Percentiles rank a stretch among this genome's conserved stretches.
phyloP scores from a whole-genome alignment of 2,888 invertebrate species.

The Chloroclystis v-ata region DNA sequence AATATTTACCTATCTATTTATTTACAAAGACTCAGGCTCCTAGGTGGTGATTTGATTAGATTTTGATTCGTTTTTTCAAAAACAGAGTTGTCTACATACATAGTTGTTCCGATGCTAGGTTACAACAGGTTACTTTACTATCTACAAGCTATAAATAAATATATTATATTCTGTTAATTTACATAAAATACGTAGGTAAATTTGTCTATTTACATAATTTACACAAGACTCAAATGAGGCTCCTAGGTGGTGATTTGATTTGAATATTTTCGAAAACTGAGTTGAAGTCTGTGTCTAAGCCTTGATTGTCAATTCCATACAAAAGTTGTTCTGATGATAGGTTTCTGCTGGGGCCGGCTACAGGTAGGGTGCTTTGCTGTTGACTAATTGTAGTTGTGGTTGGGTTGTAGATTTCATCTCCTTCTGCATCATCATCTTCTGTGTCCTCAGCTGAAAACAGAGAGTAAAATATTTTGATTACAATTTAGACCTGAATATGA shows the following conservation, averaged over 20 bases:
- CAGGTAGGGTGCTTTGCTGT: slow-evolving; percentile 30
- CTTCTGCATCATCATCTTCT: slow-evolving; percentile 64
- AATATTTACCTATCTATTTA: too few relatives aligned
- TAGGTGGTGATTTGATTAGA: too few relatives aligned
- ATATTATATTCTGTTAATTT: too few relatives aligned
- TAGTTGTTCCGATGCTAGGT: too few relatives aligned
- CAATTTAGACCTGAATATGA: too few relatives aligned
- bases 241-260: slow-evolving; percentile 67
- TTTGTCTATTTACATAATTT: slow-evolving; percentile 19
- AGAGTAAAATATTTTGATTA: background rate
- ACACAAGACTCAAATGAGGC: slow-evolving; percentile 51
- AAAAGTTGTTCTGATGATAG: slow-evolving; percentile 66
- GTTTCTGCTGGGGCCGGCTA: slow-evolving; percentile 67
- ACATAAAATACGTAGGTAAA: too few relatives aligned
- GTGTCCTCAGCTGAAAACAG: slow-evolving; percentile 66
- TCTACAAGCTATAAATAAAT: too few relatives aligned
- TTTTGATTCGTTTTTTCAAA: too few relatives aligned
- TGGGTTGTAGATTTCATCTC: slow-evolving; percentile 69
- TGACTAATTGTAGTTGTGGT: slow-evolving; percentile 52
- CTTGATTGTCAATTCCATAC: slow-evolving; percentile 78
- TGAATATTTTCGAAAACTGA: slow-evolving; percentile 80
- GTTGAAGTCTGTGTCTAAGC: slow-evolving; percentile 80
- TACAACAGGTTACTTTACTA: too few relatives aligned
- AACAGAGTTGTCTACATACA: too few relatives aligned
- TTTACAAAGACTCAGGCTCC: too few relatives aligned